Evolutionary conservation across 2,797 vertebrate genomes (phyloP), one percentile per base, ranked within the genome.

Genomic region (Glyptemys insculpta): DNA sequence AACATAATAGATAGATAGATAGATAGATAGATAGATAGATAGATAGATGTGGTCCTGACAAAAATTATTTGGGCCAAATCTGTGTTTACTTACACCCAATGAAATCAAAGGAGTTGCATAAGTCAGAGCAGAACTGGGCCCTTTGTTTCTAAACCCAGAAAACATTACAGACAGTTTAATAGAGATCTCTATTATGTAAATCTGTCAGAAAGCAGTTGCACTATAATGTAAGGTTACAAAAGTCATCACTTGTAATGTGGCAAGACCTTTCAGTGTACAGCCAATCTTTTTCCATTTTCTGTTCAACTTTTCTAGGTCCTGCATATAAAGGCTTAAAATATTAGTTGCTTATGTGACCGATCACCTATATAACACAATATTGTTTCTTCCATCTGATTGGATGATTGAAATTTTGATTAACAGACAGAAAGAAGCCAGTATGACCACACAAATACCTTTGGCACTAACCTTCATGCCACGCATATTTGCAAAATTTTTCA

Each of bases 131-230:
- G 34, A 92, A 93, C 2, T 25, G 2, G 76, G 25, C 85, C 83
- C 2, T 8, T 88, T 49, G 1, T 79, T 72, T 85, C 25, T 80
- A 79, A 85, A 76, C 50, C 2, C 81, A 91, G 86, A 79, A 8
- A 0, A 65, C 91, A 74, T 29, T 44, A 1, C 4, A 37, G 31
- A 82, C 84, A 53, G 19, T 88, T 91, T 86, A 83, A 85, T 6
- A 15, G 25, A 18, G 16, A 74, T 53, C 19, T 79, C 2, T 65
- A 29, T 56, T 72, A 56, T 53, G 44, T 2, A 83, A 31, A 34
- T 88, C 14, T 85, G 41, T 52, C 82, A 92, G 41, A 88, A 93
- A 90, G 12, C 3, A 21, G 15, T 83, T 68, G 83, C 56, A 65
- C 9, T 15, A 25, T 6, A 15, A 6, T 3, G 15, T 82, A 89